These are phyloP conservation scores for Euplagia quadripunctaria DNA, from an alignment of 2,888 invertebrate species.

Conservation along the genomic window DNA sequence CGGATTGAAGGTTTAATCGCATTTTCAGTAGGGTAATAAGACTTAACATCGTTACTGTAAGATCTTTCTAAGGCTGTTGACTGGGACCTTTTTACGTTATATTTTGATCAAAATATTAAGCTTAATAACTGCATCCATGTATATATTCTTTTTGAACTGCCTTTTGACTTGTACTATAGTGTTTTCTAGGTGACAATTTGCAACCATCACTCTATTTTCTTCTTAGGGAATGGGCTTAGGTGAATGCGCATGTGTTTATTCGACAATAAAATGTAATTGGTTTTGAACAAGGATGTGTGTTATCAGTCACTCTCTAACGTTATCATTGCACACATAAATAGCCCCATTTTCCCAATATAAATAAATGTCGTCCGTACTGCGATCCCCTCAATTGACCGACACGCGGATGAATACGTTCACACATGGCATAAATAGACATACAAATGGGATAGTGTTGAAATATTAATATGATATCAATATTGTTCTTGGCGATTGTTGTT, in stretches of 20 bases:
- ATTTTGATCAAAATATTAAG: background rate
- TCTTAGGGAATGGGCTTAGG: background rate
- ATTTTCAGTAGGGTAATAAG: too few relatives aligned
- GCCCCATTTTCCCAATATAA: conserved; percentile 45
- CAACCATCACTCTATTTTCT: background rate
- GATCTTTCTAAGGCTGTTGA: too few relatives aligned
- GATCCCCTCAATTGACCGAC: conserved; percentile 65
- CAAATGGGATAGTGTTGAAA: conserved; percentile 14
- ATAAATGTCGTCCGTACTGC: conserved; percentile 59
- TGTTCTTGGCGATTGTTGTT: conserved; percentile 54
- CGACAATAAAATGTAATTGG: conserved; percentile 6
- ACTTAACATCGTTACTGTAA: too few relatives aligned
- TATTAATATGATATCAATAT: conserved; percentile 41
- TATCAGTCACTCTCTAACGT: background rate
- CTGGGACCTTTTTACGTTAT: background rate
- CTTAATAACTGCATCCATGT: background rate
- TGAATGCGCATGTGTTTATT: background rate
- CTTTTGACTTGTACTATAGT: background rate
- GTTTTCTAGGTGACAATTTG: background rate
- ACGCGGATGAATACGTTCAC: conserved; percentile 45
- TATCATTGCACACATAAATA: conserved; percentile 27
- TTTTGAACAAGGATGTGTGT: conserved; percentile 12
- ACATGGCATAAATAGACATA: conserved; percentile 14
- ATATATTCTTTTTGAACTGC: background rate
- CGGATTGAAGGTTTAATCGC: too few relatives aligned